Conservation (phyloP, 1,140 invertebrate species). For the Brachionus plicatilis region DNA sequence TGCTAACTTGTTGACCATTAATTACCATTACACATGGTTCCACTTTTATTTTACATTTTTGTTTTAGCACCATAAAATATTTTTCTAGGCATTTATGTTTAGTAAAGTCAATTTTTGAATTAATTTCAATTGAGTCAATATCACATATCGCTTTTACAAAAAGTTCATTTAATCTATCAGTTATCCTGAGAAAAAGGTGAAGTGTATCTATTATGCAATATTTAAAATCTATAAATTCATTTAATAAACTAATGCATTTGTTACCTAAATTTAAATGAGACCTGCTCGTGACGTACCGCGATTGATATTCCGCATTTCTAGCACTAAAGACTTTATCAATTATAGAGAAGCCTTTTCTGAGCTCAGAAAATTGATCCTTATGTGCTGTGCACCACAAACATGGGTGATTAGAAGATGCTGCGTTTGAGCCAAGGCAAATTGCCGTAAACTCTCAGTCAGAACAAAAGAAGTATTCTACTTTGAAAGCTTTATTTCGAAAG, state of each 20-base stretch:
- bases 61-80: neutral
- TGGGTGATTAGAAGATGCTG: neutral
- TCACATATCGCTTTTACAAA: neutral
- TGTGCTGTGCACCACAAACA: neutral
- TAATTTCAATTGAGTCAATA: neutral
- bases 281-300: no score
- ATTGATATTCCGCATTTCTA: no score
- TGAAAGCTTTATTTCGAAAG: neutral
- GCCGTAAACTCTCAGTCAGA: neutral
- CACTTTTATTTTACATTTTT: constrained; percentile 16
- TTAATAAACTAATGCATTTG: no score
- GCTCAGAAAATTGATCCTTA: neutral
- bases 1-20: neutral
- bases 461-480: neutral
- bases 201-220: no score
- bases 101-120: neutral
- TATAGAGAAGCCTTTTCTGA: no score
- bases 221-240: no score
- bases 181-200: neutral
- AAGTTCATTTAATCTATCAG: neutral
- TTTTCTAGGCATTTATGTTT: neutral
- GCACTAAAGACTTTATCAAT: no score
- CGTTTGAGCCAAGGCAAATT: neutral
- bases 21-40: neutral
- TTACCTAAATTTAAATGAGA: no score